Conservation (phyloP, 2,113 vertebrate genomes). For the Apodemus sylvaticus region DNA sequence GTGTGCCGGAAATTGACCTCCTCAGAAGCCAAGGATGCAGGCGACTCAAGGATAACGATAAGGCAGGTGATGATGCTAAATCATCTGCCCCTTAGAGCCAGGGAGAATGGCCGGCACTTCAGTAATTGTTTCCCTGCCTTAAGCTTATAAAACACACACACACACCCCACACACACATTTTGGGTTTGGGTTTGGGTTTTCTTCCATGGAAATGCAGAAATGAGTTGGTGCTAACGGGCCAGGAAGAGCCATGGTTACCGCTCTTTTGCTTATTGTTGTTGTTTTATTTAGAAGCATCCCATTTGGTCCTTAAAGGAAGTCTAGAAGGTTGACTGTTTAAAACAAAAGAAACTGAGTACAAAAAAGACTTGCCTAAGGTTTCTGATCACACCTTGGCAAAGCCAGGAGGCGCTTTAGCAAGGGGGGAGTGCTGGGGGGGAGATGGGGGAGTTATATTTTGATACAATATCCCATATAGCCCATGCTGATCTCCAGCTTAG, state of each 20-base stretch:
- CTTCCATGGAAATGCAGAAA: conserved; percentile 28
- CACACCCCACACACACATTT: too few relatives aligned
- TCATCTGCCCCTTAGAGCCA: conserved; percentile 58
- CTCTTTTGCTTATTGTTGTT: background rate
- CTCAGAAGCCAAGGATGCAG: conserved; percentile 80
- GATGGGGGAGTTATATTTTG: background rate
- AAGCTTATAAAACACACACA: background rate
- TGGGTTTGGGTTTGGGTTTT: background rate
- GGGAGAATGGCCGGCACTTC: background rate
- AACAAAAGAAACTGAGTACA: background rate
- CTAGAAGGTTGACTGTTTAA: background rate
- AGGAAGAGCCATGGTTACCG: background rate
- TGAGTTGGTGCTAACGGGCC: background rate
- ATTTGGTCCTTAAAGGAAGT: background rate
- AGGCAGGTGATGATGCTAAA: conserved; percentile 81
- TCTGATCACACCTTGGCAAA: background rate
- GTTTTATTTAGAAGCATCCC: conserved; percentile 3
- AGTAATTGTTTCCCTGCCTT: background rate
- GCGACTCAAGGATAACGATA: conserved; percentile 77
- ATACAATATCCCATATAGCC: background rate
- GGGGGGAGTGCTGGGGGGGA: background rate
- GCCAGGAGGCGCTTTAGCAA: background rate
- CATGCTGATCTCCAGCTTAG: background rate
- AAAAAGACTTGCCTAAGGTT: background rate
- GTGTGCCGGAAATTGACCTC: conserved; percentile 86